These are phyloP conservation scores for fruit fly (Drosophila melanogaster) DNA, from an alignment of 1,140 invertebrate genomes.

Conservation along the genomic window Release_6_plus_ISO1_MT NT_037436.4:6287001-6287500, in stretches of 20 bases:
- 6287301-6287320: conserved; percentile 37
- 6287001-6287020: conserved; percentile 52
- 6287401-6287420: conserved; percentile 7
- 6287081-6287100: conserved; percentile 36
- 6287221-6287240: neutral
- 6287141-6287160: conserved; percentile 69
- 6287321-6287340: conserved; percentile 56
- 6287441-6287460: conserved; percentile 80
- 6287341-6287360: conserved; percentile 82
- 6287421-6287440: conserved; percentile 61
- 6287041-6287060: conserved; percentile 61
- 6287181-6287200: conserved; percentile 73
- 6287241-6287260: conserved; percentile 14
- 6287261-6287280: conserved; percentile 37
- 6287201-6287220: conserved; percentile 7
- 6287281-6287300: conserved; percentile 52
- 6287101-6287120: conserved; percentile 12
- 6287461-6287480: conserved; percentile 79
- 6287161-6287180: conserved; percentile 79
- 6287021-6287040: conserved; percentile 25
- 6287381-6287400: neutral
- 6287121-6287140: conserved; percentile 76
- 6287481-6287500: conserved; percentile 76
- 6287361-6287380: conserved; percentile 24
- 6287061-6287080: conserved; percentile 32